Evolutionary conservation across 2,888 invertebrate genomes (phyloP).

Genomic region (Nephrotoma guestfalica): DNA sequence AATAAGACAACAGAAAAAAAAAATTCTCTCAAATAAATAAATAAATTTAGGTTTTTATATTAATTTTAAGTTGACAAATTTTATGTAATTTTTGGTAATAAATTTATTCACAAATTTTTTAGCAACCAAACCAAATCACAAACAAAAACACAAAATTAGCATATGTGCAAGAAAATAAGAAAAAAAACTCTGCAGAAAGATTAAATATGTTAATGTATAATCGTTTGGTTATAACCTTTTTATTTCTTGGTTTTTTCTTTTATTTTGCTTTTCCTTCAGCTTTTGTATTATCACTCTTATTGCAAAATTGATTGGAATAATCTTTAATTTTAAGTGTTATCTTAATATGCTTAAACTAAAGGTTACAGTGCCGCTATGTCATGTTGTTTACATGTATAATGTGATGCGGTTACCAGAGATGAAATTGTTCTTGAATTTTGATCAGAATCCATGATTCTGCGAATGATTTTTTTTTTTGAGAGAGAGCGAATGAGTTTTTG

Average conservation of each 20-base stretch:
- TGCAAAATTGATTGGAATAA: background rate
- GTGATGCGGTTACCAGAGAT: background rate
- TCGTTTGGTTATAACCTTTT: background rate
- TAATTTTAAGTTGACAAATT: background rate
- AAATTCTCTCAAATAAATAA: background rate
- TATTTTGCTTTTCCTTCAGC: background rate
- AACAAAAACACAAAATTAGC: background rate
- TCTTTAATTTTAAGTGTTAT: background rate
- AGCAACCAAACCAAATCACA: background rate
- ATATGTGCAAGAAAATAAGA: background rate
- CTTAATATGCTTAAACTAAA: background rate
- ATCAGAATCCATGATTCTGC: too few species aligned
- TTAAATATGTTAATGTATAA: background rate
- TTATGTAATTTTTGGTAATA: background rate
- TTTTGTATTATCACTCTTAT: background rate
- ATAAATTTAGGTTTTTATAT: background rate
- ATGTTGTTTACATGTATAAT: background rate
- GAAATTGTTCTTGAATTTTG: background rate
- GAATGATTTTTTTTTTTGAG: too few species aligned
- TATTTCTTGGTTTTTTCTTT: background rate
- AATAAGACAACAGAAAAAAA: background rate
- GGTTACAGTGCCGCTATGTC: background rate
- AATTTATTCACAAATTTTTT: background rate
- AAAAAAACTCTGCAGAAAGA: background rate
- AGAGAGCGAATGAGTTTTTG: too few species aligned